Base-by-base conservation (phyloP, 1,140 invertebrate genomes). In the Sitodiplosis mosellana region DNA sequence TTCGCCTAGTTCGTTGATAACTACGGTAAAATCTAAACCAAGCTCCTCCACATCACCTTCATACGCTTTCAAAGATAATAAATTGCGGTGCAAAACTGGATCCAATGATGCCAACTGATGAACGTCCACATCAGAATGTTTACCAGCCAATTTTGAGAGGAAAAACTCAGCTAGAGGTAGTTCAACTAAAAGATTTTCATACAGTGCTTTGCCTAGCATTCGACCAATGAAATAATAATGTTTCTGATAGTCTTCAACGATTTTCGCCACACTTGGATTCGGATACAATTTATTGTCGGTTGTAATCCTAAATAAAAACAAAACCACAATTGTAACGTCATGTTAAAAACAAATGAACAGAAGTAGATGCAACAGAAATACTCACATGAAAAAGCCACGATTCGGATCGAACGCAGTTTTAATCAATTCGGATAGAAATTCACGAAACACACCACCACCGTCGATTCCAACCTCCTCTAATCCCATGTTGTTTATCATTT, bases 391-490 rank as follows among this genome's bases (percentile, higher is more conserved):
- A 57, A 97, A 87, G 0, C 93, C 94, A 37, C 92, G 72, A 62
- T 96, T 97, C 0, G 94, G 93, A 71, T 99, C 91, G 64, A 97
- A 97, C 0, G 87, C 86, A 0, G 91, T 93, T 65, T 91, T 93
- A 6, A 97, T 66, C 5, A 97, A 68, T 61, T 93, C 88, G 1
- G 82, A 85, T 1, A 92, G 67, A 63, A 93, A 94, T 64, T 97
- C 93, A 37, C 93, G 70, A 53, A 97, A 83, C 2, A 95, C 77
- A 2, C 94, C 93, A 14, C 62, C 92, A 14, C 93, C 93, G 67
- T 98, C 94, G 6, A 98, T 87, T 1, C 94, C 94, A 1, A 88
- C 89, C 63, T 98, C 94, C 55, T 93, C 85, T 8, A 89, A 64
- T 1, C 92, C 93, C 11, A 83, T 82, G 20, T 78, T 77, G 58